phyloP scores from a whole-genome alignment of 2,888 invertebrate genomes.

The Hydropsyche betteni region DNA sequence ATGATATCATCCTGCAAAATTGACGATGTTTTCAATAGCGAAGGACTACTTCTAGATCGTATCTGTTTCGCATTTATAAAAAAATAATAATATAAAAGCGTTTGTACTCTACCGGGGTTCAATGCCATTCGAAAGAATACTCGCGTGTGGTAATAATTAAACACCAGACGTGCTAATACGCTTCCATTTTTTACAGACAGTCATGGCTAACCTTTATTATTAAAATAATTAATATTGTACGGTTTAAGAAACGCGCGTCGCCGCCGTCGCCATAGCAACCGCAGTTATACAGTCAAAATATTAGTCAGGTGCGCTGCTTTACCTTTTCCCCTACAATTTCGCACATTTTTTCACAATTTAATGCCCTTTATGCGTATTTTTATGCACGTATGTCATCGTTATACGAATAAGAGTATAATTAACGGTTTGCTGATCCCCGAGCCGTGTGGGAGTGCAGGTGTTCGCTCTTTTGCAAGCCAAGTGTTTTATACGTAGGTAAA shows the following conservation, averaged over 20 bases:
- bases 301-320: constrained; percentile 15
- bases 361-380: no score
- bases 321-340: not conserved
- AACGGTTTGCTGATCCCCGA: constrained; percentile 1
- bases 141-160: constrained; percentile 11
- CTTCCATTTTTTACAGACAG: constrained; percentile 6
- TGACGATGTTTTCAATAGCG: no score
- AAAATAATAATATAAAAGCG: not conserved
- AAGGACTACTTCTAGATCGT: not conserved
- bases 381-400: no score
- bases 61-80: constrained; percentile 6
- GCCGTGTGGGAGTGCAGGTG: constrained; percentile 17
- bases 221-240: not conserved
- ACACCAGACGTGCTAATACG: constrained; percentile 14
- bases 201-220: not conserved
- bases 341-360: no score
- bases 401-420: no score
- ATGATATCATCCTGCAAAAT: no score
- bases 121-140: constrained; percentile 22
- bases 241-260: not conserved
- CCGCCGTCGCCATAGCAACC: not conserved
- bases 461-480: constrained; percentile 3
- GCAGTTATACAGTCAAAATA: constrained; percentile 3
- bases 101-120: not conserved
- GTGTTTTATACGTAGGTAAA: no score